A percentile compares a stretch with the other conserved stretches of the same genome.
These are phyloP conservation scores for Neogale vison DNA, from an alignment of 2,113 vertebrate species.

Conservation along the genomic window DNA sequence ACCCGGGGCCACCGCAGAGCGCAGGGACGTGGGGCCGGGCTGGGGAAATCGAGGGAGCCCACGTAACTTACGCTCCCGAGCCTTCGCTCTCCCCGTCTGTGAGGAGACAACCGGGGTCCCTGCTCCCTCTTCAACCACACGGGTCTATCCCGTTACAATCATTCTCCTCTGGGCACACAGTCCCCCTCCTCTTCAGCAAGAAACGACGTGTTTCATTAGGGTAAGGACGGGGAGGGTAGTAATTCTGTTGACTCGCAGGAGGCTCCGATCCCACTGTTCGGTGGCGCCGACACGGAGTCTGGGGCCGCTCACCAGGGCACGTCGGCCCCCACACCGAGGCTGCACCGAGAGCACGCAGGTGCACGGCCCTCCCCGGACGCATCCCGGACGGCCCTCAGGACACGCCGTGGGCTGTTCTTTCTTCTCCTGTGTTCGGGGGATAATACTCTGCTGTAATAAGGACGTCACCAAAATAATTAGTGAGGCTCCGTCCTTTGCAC, in stretches of 20 bases:
- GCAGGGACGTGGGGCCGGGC: fast-evolving
- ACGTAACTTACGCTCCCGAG: not conserved
- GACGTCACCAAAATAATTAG: conserved; percentile 58
- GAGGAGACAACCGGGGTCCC: not conserved
- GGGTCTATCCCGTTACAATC: not conserved
- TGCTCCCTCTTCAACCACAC: not conserved
- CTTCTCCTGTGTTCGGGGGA: not conserved
- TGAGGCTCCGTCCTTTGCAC: conserved; percentile 1
- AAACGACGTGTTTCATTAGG: conserved; percentile 71
- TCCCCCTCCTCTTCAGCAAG: conserved; percentile 66
- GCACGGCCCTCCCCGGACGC: not conserved
- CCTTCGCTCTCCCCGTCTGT: not conserved
- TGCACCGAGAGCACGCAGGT: fast-evolving
- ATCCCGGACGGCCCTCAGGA: not conserved
- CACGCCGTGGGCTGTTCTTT: not conserved
- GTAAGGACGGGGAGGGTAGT: conserved; percentile 38
- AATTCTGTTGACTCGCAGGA: not conserved
- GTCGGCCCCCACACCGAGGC: not conserved
- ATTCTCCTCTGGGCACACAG: conserved; percentile 34
- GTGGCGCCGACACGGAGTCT: not conserved
- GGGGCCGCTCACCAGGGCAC: not conserved
- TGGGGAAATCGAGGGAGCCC: not conserved
- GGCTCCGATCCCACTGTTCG: not conserved
- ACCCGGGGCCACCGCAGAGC: not conserved
- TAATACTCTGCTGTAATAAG: conserved; percentile 44